Base-by-base conservation (phyloP, 2,113 vertebrate genomes). In the Acrocephalus kingi region DNA sequence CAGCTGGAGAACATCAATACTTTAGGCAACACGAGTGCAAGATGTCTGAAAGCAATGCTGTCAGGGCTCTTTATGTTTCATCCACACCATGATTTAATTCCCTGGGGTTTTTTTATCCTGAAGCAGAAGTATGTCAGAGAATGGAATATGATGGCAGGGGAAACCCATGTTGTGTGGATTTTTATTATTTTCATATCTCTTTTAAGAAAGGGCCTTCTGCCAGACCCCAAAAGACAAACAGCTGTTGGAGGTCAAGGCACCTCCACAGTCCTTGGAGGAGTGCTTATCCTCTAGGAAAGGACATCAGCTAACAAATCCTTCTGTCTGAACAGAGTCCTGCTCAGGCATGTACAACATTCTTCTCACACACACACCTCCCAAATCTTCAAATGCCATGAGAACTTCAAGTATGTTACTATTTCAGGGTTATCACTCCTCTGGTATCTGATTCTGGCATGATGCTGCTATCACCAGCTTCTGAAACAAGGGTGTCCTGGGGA, bases 321-420 rank as follows among this genome's bases (percentile, higher is more conserved):
- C 55, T 77, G 79, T 20, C 56, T n/a, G 59, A 93, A 69, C 16
- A 71, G 33, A 87, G 43, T 23, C 23, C 54, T 81, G 79, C 68
- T 84, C 68, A 77, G 90, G 33, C 41, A 0, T 33, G 13, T 52
- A 71, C 75, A 93, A 66, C 63, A 73, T 80, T 91, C 63, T 48
- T 82, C 46, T 80, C 67, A 30, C 67, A 67, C 23, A 58, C 19
- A 31, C 62, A 22, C 74, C 49, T 89, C 82, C 46, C 59, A 55
- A 24, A 64, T 72, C 78, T 77, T 96, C 74, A 79, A 67, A 46
- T 77, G 43, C 72, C 64, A 46, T 41, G 58, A 78, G 88, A 67
- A 95, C 52, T 91, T 86, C 24, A 86, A 90, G 59, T 88, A 59
- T n/a, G 72, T 93, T 93, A 67, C 88, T 95, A 90, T 94, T 90